phyloP scores from a whole-genome alignment of 2,797 vertebrate genomes.

The Epinephelus awoara region DNA sequence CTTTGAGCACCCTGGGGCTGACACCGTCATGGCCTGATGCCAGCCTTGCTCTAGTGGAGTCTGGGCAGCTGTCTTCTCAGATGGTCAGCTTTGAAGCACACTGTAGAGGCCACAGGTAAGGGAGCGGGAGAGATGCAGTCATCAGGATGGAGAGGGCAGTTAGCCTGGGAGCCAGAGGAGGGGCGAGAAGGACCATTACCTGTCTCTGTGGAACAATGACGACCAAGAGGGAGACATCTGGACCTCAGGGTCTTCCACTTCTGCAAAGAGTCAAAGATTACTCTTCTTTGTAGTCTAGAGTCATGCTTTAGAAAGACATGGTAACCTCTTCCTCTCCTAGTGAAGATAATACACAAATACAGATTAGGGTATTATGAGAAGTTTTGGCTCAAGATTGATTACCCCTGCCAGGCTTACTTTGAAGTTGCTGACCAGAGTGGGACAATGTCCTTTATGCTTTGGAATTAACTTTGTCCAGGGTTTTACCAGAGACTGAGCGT shows the following conservation, averaged over 20 bases:
- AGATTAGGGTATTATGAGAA: conserved; percentile 93
- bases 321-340: conserved; percentile 87
- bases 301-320: conserved; percentile 77
- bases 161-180: not conserved
- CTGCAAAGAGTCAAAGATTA: conserved; percentile 78
- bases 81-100: not conserved
- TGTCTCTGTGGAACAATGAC: too few relatives aligned
- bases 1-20: not conserved
- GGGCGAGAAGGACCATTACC: not conserved
- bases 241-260: too few relatives aligned
- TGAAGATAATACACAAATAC: conserved; percentile 92
- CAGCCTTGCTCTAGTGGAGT: not conserved
- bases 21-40: too few relatives aligned
- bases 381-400: conserved; percentile 86
- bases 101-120: not conserved
- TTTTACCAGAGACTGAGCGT: too few relatives aligned
- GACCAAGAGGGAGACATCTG: too few relatives aligned
- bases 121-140: not conserved
- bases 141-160: not conserved
- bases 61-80: not conserved
- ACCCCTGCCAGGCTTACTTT: conserved; percentile 94
- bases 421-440: conserved; percentile 93
- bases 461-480: too few relatives aligned
- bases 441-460: too few relatives aligned
- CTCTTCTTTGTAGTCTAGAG: conserved; percentile 87